phyloP scores from a whole-genome alignment of 2,797 vertebrate genomes.

The Microctenopoma lineatum region DNA sequence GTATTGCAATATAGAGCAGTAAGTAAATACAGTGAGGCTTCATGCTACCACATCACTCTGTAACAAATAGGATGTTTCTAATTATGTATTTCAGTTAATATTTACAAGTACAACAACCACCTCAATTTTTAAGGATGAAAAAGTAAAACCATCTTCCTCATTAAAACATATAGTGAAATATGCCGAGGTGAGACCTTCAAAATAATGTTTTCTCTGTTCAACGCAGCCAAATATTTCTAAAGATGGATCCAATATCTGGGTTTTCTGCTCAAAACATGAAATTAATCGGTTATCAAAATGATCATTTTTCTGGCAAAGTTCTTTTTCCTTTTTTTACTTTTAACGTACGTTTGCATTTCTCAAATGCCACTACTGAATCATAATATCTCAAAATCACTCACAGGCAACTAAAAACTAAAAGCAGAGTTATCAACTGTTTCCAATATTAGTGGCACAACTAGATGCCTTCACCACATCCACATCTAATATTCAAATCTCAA shows the following conservation, averaged over 20 bases:
- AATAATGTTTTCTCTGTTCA: background rate
- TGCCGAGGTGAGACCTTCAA: too few relatives aligned
- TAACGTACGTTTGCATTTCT: background rate
- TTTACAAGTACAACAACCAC: background rate
- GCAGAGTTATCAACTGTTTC: background rate
- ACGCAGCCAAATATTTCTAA: background rate
- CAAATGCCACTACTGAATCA: background rate
- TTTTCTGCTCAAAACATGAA: too few relatives aligned
- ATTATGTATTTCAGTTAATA: background rate
- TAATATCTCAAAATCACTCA: background rate
- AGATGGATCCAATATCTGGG: background rate
- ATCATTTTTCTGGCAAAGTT: too few relatives aligned
- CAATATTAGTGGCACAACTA: background rate
- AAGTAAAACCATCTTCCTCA: too few relatives aligned
- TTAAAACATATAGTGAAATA: too few relatives aligned
- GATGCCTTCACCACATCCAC: background rate
- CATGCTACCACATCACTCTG: background rate
- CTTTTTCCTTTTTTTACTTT: background rate
- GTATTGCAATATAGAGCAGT: conserved; percentile 35
- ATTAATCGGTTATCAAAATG: background rate
- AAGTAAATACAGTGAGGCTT: conserved; percentile 18
- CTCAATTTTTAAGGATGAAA: too few relatives aligned
- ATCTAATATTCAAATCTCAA: background rate
- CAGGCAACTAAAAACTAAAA: too few relatives aligned
- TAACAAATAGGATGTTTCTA: background rate